Evolutionary conservation across 92 coral and sea anemone genomes (phyloP), one percentile per base, ranked within the genome.

Genomic region (Isaurus tuberculatus): DNA sequence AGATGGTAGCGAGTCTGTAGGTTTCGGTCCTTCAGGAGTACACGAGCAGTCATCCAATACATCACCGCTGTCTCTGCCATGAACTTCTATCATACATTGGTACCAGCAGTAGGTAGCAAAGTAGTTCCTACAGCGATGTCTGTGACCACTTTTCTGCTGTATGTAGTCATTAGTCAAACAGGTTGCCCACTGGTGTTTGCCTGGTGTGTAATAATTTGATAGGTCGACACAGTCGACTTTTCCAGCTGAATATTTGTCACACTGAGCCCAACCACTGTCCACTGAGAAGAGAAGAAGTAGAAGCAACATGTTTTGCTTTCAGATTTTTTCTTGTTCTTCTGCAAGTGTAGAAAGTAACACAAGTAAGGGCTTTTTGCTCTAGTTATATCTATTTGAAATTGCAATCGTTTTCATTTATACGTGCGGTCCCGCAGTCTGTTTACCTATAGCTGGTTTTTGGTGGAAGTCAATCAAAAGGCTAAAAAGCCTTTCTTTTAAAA

Each of bases 51-150:
- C 83, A 0, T 30, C 28, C 29, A 66, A 22, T 1, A 87, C 90
- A 19, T 23, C 14, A 8, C 90, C 90, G 43, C 1, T 9, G 0
- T 0, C 9, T 51, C 58, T 83, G 31, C 25, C 8, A 42, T 82
- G 55, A 2, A 64, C 72, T 44, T 83, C 88, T 0, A 73, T 0
- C 90, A 87, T 87, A 43, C 90, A 87, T n/a, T 73, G 90, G 81
- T 87, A 83, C 75, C 64, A 87, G 70, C 90, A 87, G 14, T 72
- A 73, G 2, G 29, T 87, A 4, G 79, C 79, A 5, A 0, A 10
- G 3, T 14, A 1, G 29, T 73, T 1, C 0, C 0, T 1, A 22
- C 90, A 87, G 3, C 0, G 2, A 48, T 86, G 86, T 16, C 13
- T 79, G 0, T 40, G 27, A 36, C 20, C 23, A 30, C 78, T 79